A percentile compares a stretch with the other conserved stretches of the same genome.
These are phyloP conservation scores for Schizotus pectinicornis DNA, from an alignment of 2,888 invertebrate genomes.

Conservation along the genomic window DNA sequence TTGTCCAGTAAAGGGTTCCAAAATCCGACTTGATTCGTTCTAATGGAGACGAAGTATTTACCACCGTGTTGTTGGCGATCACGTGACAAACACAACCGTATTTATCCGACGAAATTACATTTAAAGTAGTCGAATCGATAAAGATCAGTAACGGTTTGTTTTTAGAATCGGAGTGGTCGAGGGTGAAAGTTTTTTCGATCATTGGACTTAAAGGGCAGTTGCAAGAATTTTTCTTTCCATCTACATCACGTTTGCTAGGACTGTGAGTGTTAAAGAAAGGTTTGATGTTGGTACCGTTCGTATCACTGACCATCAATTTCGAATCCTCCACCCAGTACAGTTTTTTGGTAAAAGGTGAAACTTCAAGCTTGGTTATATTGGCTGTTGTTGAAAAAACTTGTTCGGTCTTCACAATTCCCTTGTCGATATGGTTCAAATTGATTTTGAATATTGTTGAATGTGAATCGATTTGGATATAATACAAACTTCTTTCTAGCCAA, in stretches of 20 bases:
- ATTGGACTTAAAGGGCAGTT: slow-evolving; percentile 70
- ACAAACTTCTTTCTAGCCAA: slow-evolving; percentile 86
- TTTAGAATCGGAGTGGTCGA: slow-evolving; percentile 68
- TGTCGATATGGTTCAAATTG: slow-evolving; percentile 68
- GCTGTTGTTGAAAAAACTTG: slow-evolving; percentile 64
- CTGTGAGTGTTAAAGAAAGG: slow-evolving; percentile 62
- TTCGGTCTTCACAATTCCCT: slow-evolving; percentile 61
- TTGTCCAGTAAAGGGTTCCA: slow-evolving; percentile 76
- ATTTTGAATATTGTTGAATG: slow-evolving; percentile 69
- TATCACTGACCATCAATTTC: slow-evolving; percentile 68
- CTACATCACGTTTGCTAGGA: slow-evolving; percentile 37
- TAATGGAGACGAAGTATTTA: slow-evolving; percentile 63
- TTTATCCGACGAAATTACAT: slow-evolving; percentile 70
- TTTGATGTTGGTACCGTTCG: slow-evolving; percentile 64
- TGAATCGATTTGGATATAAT: slow-evolving; percentile 71
- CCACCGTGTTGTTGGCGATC: slow-evolving; percentile 55
- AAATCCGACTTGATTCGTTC: slow-evolving; percentile 74
- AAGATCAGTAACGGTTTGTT: slow-evolving; percentile 67
- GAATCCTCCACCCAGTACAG: slow-evolving; percentile 79
- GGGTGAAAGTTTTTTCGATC: slow-evolving; percentile 68
- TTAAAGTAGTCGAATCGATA: slow-evolving; percentile 66
- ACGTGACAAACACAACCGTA: slow-evolving; percentile 70
- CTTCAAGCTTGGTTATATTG: slow-evolving; percentile 71
- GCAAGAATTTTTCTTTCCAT: slow-evolving; percentile 56
- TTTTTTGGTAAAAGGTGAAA: slow-evolving; percentile 76